phyloP scores from a whole-genome alignment of 2,888 invertebrate species.

The Stenurella melanura region DNA sequence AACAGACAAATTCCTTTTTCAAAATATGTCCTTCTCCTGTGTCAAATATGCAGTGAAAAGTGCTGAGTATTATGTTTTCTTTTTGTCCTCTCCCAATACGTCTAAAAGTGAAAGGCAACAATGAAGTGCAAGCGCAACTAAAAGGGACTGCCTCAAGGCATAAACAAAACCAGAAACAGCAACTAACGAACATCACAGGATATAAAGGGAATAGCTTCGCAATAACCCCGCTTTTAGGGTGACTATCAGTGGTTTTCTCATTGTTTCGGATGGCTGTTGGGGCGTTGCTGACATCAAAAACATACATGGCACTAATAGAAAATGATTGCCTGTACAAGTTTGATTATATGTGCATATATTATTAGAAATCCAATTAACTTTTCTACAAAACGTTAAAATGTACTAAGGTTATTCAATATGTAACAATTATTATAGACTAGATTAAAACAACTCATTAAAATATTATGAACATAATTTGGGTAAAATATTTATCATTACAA shows the following conservation, averaged over 20 bases:
- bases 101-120: constrained; percentile 20
- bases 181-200: constrained; percentile 38
- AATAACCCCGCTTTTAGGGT: constrained; percentile 36
- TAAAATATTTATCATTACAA: no score
- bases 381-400: no score
- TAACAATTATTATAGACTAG: no score
- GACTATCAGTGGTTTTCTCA: constrained; percentile 39
- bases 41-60: not conserved
- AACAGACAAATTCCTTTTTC: not conserved
- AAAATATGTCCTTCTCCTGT: not conserved
- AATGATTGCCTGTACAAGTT: not conserved
- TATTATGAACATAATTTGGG: no score
- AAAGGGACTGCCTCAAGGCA: constrained; percentile 28
- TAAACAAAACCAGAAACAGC: constrained; percentile 32
- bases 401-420: no score
- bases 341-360: not conserved
- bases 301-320: constrained; percentile 9
- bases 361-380: no score
- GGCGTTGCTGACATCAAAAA: constrained; percentile 5
- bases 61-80: not conserved
- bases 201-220: constrained; percentile 37
- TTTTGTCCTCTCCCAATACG: not conserved
- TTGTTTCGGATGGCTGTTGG: constrained; percentile 22
- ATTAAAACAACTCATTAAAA: no score
- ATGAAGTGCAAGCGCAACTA: constrained; percentile 29